Conservation (phyloP, 2,113 vertebrate species). For the Trematomus loennbergii region DNA sequence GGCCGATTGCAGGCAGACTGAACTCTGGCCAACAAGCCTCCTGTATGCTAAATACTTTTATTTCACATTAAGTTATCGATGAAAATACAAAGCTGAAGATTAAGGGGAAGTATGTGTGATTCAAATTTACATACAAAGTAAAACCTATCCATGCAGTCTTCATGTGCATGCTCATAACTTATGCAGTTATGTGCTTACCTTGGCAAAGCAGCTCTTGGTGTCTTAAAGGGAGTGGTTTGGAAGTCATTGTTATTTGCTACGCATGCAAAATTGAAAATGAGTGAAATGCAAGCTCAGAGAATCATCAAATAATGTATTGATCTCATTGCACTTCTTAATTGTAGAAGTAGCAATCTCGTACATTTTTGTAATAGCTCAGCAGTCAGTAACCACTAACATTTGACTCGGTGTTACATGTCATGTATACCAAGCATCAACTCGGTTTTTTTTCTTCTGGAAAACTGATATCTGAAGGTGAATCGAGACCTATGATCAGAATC, state of each 20-base stretch:
- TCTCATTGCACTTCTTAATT: slow-evolving; percentile 53
- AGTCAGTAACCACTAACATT: not conserved
- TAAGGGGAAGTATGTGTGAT: not conserved
- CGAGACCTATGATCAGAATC: not conserved
- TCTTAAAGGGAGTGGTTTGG: not conserved
- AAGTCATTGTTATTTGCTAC: slow-evolving; percentile 61
- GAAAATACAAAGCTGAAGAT: not conserved
- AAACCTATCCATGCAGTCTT: not conserved
- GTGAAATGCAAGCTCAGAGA: slow-evolving; percentile 67
- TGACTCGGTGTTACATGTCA: not conserved
- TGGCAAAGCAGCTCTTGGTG: slow-evolving; percentile 41
- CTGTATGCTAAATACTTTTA: slow-evolving; percentile 16
- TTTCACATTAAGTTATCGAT: slow-evolving; percentile 1
- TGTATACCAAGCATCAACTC: not conserved
- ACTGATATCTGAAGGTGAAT: not conserved
- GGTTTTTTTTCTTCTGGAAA: not conserved
- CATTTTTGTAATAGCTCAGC: slow-evolving; percentile 33
- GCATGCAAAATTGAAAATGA: slow-evolving; percentile 72
- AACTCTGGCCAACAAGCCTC: slow-evolving; percentile 17
- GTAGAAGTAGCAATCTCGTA: slow-evolving; percentile 30
- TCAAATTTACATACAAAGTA: slow-evolving; percentile 8
- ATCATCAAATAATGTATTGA: slow-evolving; percentile 72
- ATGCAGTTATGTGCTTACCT: slow-evolving; percentile 58
- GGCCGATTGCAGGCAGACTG: slow-evolving; percentile 31
- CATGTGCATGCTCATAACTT: not conserved